phyloP scores from a whole-genome alignment of 2,888 invertebrate genomes.

The Phorcus lineatus region DNA sequence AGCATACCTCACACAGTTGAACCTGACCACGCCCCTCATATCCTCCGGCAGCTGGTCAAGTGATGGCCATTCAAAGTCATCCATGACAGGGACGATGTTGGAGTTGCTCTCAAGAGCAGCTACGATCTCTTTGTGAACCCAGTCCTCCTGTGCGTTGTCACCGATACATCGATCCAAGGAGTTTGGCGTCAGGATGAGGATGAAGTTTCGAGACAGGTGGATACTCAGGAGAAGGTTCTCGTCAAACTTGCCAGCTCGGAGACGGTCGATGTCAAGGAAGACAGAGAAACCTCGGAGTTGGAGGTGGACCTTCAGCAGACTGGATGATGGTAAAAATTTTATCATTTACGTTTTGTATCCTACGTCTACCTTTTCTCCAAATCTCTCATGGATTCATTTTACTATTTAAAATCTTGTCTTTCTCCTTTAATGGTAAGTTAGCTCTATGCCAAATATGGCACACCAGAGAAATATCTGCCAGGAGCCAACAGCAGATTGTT shows the following conservation, averaged over 20 bases:
- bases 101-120: conserved; percentile 96
- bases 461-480: too few species aligned
- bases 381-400: too few species aligned
- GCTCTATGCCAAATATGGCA: too few species aligned
- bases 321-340: conserved; percentile 42
- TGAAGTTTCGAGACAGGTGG: conserved; percentile 95
- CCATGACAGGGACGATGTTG: conserved; percentile 99
- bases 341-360: neutral
- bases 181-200: conserved; percentile 95
- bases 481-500: too few species aligned
- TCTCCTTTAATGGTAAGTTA: too few species aligned
- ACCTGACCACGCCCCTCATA: conserved; percentile 88
- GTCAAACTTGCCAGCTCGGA: conserved; percentile 99
- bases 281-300: conserved; percentile 96
- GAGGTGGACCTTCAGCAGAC: conserved; percentile 91
- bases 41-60: conserved; percentile 84
- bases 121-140: conserved; percentile 99
- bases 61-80: conserved; percentile 97
- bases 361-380: too few species aligned
- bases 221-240: conserved; percentile 97
- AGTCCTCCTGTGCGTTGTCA: conserved; percentile 97
- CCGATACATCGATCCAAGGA: conserved; percentile 95
- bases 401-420: too few species aligned
- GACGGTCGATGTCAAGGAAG: conserved; percentile 97
- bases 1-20: conserved; percentile 90